Evolutionary conservation across 2,888 invertebrate species (phyloP), one percentile per base, ranked within the genome.

Genomic region (Aphodius granarius): DNA sequence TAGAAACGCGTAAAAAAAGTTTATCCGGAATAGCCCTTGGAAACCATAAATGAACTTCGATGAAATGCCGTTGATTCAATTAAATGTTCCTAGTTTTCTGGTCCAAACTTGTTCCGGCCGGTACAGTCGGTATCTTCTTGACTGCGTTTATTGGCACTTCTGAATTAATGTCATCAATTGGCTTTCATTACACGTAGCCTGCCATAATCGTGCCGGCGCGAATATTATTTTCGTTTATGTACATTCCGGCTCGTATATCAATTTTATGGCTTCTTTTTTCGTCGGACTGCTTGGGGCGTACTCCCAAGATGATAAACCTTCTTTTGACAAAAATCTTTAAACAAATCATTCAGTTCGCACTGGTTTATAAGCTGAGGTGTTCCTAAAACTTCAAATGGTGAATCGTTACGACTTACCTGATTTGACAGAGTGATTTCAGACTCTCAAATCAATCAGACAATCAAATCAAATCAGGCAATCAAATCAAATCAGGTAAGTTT

Each of bases 151-250:
- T 72, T 71, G 76, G 72, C 75, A 66, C 22, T 66, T 20, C 66
- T 68, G 73, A 76, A 76, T 76, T 76, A 76, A 76, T 76, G 43
- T 19, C 64, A 73, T 73, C 74, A 74, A 74, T 76, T 76, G 66
- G 63, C 66, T 76, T 76, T 71, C 76, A 73, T 71, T 73, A 70
- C 74, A 74, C 74, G 76, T 74, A 71, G 71, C 66, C 17, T 64
- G 23, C 71, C 71, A 75, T 75, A 71, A 75, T 71, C 71, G 19
- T 18, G 17, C 63, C 21, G 18, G 20, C 64, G 62, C 21, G 71
- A 75, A 75, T 75, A 75, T 75, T 71, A 75, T 75, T 75, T 75
- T 66, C 71, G 22, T 71, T 71, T 71, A 23, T 23, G 65, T 65
- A 64, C 64, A 19, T n/a, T 21, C 22, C 20, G 20, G 20, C n/a